Evolutionary conservation across 2,888 invertebrate species (phyloP).

Genomic region (Cylindroiulus punctatus): DNA sequence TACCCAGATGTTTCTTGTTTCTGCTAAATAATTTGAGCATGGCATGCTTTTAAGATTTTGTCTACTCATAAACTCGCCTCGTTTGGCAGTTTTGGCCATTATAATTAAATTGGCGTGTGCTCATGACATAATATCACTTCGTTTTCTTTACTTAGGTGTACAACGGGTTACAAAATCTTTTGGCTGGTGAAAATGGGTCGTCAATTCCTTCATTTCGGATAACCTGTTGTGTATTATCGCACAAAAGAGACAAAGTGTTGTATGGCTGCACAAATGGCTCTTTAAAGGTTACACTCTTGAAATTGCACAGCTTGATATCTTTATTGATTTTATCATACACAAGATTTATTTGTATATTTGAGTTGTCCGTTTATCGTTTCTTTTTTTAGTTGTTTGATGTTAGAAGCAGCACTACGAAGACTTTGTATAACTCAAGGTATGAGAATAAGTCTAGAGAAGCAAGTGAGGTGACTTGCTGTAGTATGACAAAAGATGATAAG

Average conservation of each 20-base stretch:
- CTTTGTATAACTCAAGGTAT: neutral
- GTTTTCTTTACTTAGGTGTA: conserved; percentile 1
- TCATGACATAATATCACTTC: too few relatives aligned
- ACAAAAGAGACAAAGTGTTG: conserved; percentile 57
- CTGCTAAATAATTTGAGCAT: too few relatives aligned
- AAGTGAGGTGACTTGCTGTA: conserved; percentile 51
- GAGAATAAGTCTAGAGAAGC: neutral
- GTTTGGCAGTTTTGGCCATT: too few relatives aligned
- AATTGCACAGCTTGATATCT: neutral
- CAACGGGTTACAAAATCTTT: conserved; percentile 19
- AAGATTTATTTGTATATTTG: neutral
- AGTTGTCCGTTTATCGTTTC: neutral
- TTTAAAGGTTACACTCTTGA: conserved; percentile 56
- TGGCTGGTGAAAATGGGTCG: conserved; percentile 44
- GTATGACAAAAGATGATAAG: neutral
- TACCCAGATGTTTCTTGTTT: too few relatives aligned
- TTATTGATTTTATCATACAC: neutral
- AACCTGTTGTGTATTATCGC: conserved; percentile 58
- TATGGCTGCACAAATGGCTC: conserved; percentile 59
- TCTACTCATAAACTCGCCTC: too few relatives aligned
- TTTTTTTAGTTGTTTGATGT: conserved; percentile 55
- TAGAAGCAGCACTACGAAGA: neutral
- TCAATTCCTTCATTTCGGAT: conserved; percentile 36
- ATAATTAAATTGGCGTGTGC: too few relatives aligned
- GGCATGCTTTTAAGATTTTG: too few relatives aligned